Evolutionary conservation across 2,888 invertebrate genomes (phyloP).

Genomic region (Rutpela maculata): DNA sequence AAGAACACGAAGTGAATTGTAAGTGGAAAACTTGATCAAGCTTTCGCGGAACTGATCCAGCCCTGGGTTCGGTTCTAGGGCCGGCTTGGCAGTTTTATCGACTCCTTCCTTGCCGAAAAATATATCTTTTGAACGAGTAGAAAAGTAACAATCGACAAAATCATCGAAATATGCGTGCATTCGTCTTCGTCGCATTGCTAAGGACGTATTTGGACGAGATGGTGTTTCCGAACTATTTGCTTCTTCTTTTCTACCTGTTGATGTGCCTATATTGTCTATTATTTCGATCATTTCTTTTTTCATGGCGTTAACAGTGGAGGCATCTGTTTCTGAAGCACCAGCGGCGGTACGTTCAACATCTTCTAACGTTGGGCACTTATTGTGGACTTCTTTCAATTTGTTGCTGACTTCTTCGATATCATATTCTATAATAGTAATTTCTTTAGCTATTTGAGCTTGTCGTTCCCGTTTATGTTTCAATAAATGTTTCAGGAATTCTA

Average conservation of each 20-base stretch:
- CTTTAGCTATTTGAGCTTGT: constrained; percentile 80
- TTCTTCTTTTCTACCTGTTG: constrained; percentile 69
- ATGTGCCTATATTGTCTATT: constrained; percentile 76
- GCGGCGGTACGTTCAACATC: constrained; percentile 75
- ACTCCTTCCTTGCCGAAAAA: constrained; percentile 76
- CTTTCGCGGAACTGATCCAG: constrained; percentile 89
- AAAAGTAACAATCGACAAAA: constrained; percentile 91
- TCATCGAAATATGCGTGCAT: constrained; percentile 93
- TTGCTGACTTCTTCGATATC: constrained; percentile 85
- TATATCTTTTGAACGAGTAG: constrained; percentile 84
- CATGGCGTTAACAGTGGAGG: constrained; percentile 76
- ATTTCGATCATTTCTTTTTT: constrained; percentile 77
- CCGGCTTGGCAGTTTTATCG: constrained; percentile 65
- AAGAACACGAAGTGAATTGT: constrained; percentile 85
- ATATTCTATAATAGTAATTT: constrained; percentile 84
- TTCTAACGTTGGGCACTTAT: constrained; percentile 77
- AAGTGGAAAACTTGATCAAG: constrained; percentile 89
- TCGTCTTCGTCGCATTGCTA: constrained; percentile 83
- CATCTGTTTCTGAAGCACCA: constrained; percentile 72
- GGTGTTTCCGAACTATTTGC: constrained; percentile 55
- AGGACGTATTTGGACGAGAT: constrained; percentile 59
- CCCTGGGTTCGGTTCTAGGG: constrained; percentile 72
- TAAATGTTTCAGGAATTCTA: constrained; percentile 89
- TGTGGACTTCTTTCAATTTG: constrained; percentile 78
- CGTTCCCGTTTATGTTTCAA: constrained; percentile 83